A percentile compares a stretch with the other conserved stretches of the same genome.
Conservation (phyloP, 2,888 invertebrate species). For the Drosophila fungiperda region DNA sequence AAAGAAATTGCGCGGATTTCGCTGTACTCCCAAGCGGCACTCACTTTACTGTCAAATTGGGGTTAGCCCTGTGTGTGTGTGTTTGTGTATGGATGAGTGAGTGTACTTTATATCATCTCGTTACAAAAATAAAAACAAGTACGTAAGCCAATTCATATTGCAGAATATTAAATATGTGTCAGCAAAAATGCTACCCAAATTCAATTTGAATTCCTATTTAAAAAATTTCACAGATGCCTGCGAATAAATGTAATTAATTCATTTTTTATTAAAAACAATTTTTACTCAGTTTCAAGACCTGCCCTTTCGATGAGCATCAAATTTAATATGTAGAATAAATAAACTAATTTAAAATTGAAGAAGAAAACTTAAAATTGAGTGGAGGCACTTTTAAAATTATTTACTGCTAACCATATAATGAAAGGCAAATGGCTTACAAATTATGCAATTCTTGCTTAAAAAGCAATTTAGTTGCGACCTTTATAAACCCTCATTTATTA, state of each 20-base stretch:
- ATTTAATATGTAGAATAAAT: neutral
- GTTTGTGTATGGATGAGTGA: neutral
- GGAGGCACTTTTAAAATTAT: slow-evolving; percentile 22
- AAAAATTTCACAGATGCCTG: slow-evolving; percentile 7
- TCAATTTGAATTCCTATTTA: slow-evolving; percentile 12
- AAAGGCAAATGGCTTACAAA: slow-evolving; percentile 58
- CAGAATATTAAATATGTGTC: slow-evolving; percentile 51
- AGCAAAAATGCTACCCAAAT: slow-evolving; percentile 44
- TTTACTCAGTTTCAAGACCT: neutral
- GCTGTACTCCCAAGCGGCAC: slow-evolving; percentile 60
- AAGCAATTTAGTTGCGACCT: slow-evolving; percentile 65
- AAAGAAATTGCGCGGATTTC: slow-evolving; percentile 71
- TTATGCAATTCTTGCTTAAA: slow-evolving; percentile 66
- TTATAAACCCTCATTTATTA: slow-evolving; percentile 48
- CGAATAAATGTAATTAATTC: slow-evolving; percentile 28
- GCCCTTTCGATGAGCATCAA: neutral
- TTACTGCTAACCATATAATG: slow-evolving; percentile 33
- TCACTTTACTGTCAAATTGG: slow-evolving; percentile 42
- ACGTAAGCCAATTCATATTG: slow-evolving; percentile 57
- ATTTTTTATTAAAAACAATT: neutral
- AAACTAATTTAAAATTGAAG: neutral
- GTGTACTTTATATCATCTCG: slow-evolving; percentile 42
- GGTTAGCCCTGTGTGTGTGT: slow-evolving; percentile 15
- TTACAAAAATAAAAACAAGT: slow-evolving; percentile 16
- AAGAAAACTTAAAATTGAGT: slow-evolving; percentile 8